Conservation (phyloP, 2,113 vertebrate genomes). For the Turnix velox region DNA sequence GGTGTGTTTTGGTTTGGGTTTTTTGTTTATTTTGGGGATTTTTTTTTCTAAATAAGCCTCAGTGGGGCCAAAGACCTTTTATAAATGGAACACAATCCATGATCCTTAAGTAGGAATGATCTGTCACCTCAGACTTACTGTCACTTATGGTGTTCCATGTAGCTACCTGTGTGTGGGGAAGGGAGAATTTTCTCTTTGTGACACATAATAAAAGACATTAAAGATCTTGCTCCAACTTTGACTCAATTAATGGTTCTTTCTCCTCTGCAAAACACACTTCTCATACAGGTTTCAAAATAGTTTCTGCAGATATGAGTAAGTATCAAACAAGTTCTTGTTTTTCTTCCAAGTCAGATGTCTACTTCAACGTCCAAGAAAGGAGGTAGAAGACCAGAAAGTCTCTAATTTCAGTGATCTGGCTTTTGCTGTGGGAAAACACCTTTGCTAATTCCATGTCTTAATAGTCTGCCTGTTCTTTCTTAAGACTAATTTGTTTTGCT, state of each 20-base stretch:
- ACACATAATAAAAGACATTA: background rate
- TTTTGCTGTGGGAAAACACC: background rate
- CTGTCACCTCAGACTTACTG: background rate
- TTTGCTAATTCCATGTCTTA: background rate
- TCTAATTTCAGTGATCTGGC: background rate
- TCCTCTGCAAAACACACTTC: background rate
- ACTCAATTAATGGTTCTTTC: background rate
- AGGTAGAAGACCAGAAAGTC: background rate
- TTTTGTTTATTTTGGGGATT: background rate
- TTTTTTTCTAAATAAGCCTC: background rate
- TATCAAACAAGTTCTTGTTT: background rate
- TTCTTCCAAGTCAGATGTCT: background rate
- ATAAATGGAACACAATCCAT: background rate
- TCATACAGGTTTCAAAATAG: background rate
- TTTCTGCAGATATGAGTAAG: background rate
- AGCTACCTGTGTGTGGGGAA: background rate
- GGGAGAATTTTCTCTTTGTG: background rate
- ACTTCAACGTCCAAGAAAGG: background rate
- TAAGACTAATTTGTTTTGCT: background rate
- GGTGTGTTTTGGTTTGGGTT: background rate
- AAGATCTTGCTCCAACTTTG: background rate
- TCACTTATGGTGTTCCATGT: accelerated
- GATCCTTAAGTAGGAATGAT: background rate
- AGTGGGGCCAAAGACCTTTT: background rate
- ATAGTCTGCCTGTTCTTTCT: background rate